Evolutionary conservation across 2,888 invertebrate species (phyloP), one percentile per base, ranked within the genome.

Genomic region (Camponotus fellah): DNA sequence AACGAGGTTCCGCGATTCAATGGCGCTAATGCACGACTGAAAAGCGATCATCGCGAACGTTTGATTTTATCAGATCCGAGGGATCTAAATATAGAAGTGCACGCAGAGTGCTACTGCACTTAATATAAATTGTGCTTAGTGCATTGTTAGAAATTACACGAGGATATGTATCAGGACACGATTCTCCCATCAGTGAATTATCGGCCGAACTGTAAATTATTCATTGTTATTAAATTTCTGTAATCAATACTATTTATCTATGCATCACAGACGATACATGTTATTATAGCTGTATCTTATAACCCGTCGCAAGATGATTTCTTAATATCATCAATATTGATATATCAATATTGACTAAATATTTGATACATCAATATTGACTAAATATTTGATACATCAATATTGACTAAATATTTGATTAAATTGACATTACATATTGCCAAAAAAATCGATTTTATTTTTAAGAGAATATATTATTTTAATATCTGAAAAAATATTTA

Each of bases 31-130:
- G 40, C 37, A 32, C 65, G 79, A 86, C 87, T 87, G 84, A 77
- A 83, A 43, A 62, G 32, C 43, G 65, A 81, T 72, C 53, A 72
- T 85, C 74, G 40, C 34, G 21, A 21, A 17, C 82, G 66, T 77
- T 66, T n/a, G 64, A 26, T 83, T 87, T 89, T 90, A 90, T 90
- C 89, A 49, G 34, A 77, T 72, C 21, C 34, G 34, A 37, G 58
- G 21, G 17, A 49, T 49, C 49, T 49, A n/a, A 17, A 90, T 87
- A 88, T 87, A 66, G 17, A 49, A 56, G 75, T 68, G 82, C 53
- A 77, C 26, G 62, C 49, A 76, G 14, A 68, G 40, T 69, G 64
- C 56, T 64, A 77, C 65, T 26, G 26, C 32, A 37, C 26, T 53
- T 53, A 40, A 21, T 60, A 46, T 66, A 21, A 26, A 75, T 49